Percentiles rank a stretch among this genome's conserved stretches.
Evolutionary conservation across 2,113 vertebrate genomes (phyloP).

Genomic region (Melanocharis versteri): DNA sequence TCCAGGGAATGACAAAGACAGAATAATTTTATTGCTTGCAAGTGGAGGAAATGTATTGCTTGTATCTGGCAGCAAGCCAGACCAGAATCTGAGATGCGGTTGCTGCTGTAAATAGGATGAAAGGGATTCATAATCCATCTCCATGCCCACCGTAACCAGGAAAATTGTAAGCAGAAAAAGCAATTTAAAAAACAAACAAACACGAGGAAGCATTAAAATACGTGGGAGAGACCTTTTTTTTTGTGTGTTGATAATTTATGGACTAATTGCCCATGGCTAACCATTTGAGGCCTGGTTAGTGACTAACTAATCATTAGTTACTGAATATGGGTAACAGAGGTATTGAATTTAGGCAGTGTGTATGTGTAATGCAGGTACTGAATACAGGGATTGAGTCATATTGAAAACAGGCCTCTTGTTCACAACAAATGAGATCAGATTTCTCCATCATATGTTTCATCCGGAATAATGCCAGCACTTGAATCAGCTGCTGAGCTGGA

Average conservation of each 20-base stretch:
- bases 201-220: neutral
- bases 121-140: constrained; percentile 44
- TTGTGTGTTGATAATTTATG: neutral
- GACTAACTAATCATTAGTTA: neutral
- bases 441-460: neutral
- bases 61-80: constrained; percentile 45
- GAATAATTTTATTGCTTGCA: constrained; percentile 51
- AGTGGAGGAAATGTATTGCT: constrained; percentile 43
- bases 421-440: neutral
- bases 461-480: neutral
- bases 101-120: constrained; percentile 51
- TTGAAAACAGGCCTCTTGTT: neutral
- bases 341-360: neutral
- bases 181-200: neutral
- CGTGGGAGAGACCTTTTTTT: neutral
- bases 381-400: neutral
- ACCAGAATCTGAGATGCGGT: constrained; percentile 11
- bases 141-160: neutral
- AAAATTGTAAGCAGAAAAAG: constrained; percentile 32
- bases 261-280: neutral
- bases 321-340: neutral
- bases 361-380: neutral
- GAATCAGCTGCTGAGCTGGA: neutral
- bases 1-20: constrained; percentile 33
- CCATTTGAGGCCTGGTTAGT: neutral